Conservation (phyloP, 2,797 vertebrate species). For the Poecilia gillii region DNA sequence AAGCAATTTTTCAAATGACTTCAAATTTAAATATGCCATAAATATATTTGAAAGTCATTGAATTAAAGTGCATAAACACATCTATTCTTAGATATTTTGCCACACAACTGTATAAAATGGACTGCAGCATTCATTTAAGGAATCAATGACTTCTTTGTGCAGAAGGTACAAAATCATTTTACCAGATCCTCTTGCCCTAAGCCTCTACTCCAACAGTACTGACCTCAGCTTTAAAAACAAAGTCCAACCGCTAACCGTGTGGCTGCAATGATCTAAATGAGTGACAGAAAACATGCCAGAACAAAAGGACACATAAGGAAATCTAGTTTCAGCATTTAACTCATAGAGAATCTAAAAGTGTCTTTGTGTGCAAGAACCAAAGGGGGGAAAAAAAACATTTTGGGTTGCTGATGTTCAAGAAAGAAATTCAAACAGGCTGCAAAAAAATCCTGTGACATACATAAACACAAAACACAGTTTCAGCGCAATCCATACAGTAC, state of each 20-base stretch:
- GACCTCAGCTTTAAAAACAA: slow-evolving; percentile 27
- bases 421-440: slow-evolving; percentile 12
- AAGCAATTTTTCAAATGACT: neutral
- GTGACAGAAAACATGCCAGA: slow-evolving; percentile 8
- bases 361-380: neutral
- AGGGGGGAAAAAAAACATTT: neutral
- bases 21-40: slow-evolving; percentile 11
- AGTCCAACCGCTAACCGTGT: slow-evolving; percentile 17
- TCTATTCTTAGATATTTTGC: slow-evolving; percentile 25
- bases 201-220: slow-evolving; percentile 35
- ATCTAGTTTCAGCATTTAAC: neutral
- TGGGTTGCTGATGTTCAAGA: neutral
- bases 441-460: slow-evolving; percentile 17
- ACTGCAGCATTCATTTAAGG: slow-evolving; percentile 43
- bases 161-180: slow-evolving; percentile 66
- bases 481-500: neutral
- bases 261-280: slow-evolving; percentile 8
- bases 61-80: slow-evolving; percentile 19
- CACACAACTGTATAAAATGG: slow-evolving; percentile 31
- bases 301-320: neutral
- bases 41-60: neutral
- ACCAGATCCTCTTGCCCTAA: slow-evolving; percentile 62
- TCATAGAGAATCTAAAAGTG: neutral
- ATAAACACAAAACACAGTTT: slow-evolving; percentile 24
- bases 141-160: slow-evolving; percentile 76